Conservation (phyloP, 2,797 vertebrate genomes). For the Propithecus deckenii region DNA sequence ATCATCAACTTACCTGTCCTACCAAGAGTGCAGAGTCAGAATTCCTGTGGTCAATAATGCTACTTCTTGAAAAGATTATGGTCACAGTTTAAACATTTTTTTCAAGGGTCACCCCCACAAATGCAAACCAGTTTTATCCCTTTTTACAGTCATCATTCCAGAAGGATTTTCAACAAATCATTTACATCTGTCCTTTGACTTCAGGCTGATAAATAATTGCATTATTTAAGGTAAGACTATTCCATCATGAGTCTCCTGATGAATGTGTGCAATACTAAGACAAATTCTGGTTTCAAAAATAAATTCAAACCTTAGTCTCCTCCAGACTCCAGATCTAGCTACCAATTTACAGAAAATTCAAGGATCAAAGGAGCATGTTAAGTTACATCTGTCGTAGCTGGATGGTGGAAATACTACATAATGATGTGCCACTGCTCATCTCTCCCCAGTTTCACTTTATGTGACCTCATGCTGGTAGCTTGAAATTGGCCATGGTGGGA, state of each 20-base stretch:
- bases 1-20: background rate
- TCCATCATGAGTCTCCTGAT: background rate
- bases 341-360: background rate
- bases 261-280: background rate
- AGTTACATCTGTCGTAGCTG: background rate
- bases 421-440: background rate
- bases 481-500: background rate
- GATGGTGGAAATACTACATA: background rate
- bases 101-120: background rate
- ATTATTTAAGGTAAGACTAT: background rate
- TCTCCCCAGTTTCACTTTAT: background rate
- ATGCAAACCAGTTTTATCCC: background rate
- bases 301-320: background rate
- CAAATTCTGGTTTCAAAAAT: background rate
- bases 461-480: background rate
- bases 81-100: background rate
- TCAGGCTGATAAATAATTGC: background rate
- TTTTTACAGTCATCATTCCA: constrained; percentile 7
- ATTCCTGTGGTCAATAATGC: background rate
- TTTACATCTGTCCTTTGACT: background rate
- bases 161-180: constrained; percentile 2
- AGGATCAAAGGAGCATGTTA: background rate
- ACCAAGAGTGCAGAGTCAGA: background rate
- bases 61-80: background rate
- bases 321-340: background rate